Base-by-base conservation (phyloP, 1,140 invertebrate genomes). In the Drepana arcuata region DNA sequence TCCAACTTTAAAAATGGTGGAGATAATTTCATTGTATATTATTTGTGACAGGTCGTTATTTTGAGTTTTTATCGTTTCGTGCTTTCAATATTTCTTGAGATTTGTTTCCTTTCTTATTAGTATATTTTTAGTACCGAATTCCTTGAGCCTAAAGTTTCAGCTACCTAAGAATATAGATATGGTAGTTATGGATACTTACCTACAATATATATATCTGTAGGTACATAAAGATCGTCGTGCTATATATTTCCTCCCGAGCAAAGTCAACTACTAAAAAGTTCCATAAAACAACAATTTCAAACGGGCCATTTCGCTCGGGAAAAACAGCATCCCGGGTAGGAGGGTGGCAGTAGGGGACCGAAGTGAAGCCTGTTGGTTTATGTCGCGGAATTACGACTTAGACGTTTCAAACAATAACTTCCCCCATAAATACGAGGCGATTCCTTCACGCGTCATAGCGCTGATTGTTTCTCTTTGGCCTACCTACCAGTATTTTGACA, bases 231-330 rank as follows among this genome's bases (percentile, higher is more conserved):
- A 73, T 80, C 64, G 61, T 50, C 42, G 54, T 68, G 64, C 64
- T 71, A 69, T 74, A 70, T 72, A 69, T 66, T 66, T 75, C 71
- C 62, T 64, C 65, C 57, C 50, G 56, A 51, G 63, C 67, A 63
- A 79, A 79, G 74, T 82, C 74, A 82, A 82, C 78, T 81, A 79
- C 50, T 82, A 79, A 82, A 82, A 82, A 82, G 59, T 82, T 69
- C 74, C 78, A 79, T 82, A 82, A 82, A 82, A 82, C 74, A 82
- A 79, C 78, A 79, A 82, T 82, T 82, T 82, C 71, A 72, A 81
- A 82, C 73, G 71, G 69, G 74, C 78, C 74, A 82, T 82, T 82
- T 78, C 69, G 67, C 66, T 38, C 66, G 56, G 73, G 74, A 75
- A 81, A 80, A 75, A 82, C 74, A 78, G 72, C 74, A 74, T 82